Percentiles rank a stretch among this genome's conserved stretches.
Evolutionary conservation across 2,797 vertebrate genomes (phyloP).

Genomic region (Heliangelus exortis): DNA sequence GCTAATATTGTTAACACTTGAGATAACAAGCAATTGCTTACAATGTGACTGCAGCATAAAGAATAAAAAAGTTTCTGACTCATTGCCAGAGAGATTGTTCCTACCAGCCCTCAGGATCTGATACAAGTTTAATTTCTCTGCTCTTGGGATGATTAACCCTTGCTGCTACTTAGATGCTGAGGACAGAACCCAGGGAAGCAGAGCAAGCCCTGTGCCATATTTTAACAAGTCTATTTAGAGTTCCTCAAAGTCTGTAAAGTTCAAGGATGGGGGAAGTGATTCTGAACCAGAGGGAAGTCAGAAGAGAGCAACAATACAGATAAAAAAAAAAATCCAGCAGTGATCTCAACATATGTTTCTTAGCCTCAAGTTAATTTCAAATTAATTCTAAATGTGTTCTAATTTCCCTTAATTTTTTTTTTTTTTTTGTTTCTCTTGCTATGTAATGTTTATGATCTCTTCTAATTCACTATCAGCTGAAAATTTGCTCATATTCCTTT

Average conservation of each 20-base stretch:
- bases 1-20: not conserved
- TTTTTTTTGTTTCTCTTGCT: not conserved
- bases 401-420: not conserved
- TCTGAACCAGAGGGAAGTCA: slow-evolving; percentile 34
- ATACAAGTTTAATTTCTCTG: not conserved
- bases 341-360: not conserved
- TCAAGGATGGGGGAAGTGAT: slow-evolving; percentile 40
- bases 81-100: not conserved
- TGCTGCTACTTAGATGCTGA: not conserved
- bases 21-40: not conserved
- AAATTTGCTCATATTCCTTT: not conserved
- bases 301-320: slow-evolving; percentile 4
- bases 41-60: not conserved
- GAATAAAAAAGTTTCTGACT: not conserved
- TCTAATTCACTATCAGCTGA: not conserved
- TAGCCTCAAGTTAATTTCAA: not conserved
- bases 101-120: not conserved
- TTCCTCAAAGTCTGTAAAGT: slow-evolving; percentile 25
- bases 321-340: not conserved
- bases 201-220: not conserved
- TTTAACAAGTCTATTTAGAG: slow-evolving; percentile 46
- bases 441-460: not conserved
- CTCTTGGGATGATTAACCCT: not conserved
- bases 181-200: slow-evolving; percentile 9
- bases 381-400: not conserved